Base-by-base conservation (phyloP, 2,797 vertebrate species). In the Spheniscus humboldti region DNA sequence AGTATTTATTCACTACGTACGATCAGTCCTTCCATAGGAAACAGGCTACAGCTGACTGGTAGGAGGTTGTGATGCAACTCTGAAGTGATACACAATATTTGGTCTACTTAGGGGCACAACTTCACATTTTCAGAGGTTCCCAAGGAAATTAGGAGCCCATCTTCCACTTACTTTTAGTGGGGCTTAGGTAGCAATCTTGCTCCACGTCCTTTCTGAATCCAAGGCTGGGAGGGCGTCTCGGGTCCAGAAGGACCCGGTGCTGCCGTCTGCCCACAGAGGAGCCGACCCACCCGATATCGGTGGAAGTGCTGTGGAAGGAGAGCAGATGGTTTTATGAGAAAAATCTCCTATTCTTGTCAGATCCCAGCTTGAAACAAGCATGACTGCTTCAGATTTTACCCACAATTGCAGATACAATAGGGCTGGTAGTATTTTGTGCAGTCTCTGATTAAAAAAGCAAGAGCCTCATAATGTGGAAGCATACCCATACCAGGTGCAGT, bases 261-360 rank as follows among this genome's bases (percentile, higher is more conserved):
- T 7, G 13, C 60, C 14, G 1, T n/a, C 67, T 74, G 41, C 22
- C 31, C 27, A 7, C 23, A 27, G 33, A 73, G 53, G 13, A 63
- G n/a, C 20, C 1, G 2, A 33, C 43, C 31, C 41, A 39, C 15
- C 15, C 3, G 3, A 2, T 48, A 18, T 25, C 19, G 0, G 12
- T 37, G 19, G 22, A 76, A 86, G 8, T 22, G 18, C 52, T 69
- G 47, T 39, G 52, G 31, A 91, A 78, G 22, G 19, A 72, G 17
- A n/a, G 20, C 11, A 59, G 37, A 35, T 6, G 11, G 2, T 30
- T 93, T 78, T 28, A 33, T 20, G 33, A 27, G 56, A 69, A 89
- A 85, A 84, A 48, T 52, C 13, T 41, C 6, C 24, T 53, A 22
- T 2, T 53, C 41, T 17, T 59, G n/a, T 55, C 47, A 77, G 18